A percentile compares a stretch with the other conserved stretches of the same genome.
phyloP scores from a whole-genome alignment of 2,113 vertebrate species.

The Caranx ignobilis region DNA sequence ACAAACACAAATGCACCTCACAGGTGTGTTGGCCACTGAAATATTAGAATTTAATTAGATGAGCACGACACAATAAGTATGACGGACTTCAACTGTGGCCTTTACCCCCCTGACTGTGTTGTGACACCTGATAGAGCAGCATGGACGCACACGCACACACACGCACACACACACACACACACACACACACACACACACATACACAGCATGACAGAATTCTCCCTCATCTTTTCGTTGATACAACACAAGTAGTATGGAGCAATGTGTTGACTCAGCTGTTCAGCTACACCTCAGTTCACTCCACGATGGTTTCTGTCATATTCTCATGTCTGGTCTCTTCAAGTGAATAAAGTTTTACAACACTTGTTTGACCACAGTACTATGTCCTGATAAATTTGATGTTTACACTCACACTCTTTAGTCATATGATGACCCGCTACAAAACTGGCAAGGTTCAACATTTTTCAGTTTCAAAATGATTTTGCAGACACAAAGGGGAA shows the following conservation, averaged over 20 bases:
- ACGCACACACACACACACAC: slow-evolving; percentile 29
- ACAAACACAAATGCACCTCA: not conserved
- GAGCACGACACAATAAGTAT: not conserved
- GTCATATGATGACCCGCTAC: not conserved
- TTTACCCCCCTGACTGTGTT: slow-evolving; percentile 35
- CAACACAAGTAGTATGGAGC: slow-evolving; percentile 59
- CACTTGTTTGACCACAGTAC: not conserved
- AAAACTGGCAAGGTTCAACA: not conserved
- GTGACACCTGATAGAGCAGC: slow-evolving; percentile 61
- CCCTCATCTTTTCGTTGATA: slow-evolving; percentile 57
- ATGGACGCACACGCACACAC: slow-evolving; percentile 21
- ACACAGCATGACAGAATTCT: slow-evolving; percentile 68
- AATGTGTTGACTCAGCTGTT: slow-evolving; percentile 79
- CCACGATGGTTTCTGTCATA: slow-evolving; percentile 15
- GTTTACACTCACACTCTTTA: not conserved
- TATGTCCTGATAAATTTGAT: not conserved
- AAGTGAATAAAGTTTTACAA: not conserved
- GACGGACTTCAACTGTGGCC: slow-evolving; percentile 10
- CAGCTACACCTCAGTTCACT: slow-evolving; percentile 39
- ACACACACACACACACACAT: slow-evolving; percentile 37
- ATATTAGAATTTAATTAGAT: not conserved
- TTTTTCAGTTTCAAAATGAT: not conserved
- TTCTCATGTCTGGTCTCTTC: slow-evolving; percentile 17
- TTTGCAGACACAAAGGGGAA: not conserved
- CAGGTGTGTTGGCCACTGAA: not conserved